Conservation (phyloP, 1,140 invertebrate species). For the Lysiphlebus fabarum region DNA sequence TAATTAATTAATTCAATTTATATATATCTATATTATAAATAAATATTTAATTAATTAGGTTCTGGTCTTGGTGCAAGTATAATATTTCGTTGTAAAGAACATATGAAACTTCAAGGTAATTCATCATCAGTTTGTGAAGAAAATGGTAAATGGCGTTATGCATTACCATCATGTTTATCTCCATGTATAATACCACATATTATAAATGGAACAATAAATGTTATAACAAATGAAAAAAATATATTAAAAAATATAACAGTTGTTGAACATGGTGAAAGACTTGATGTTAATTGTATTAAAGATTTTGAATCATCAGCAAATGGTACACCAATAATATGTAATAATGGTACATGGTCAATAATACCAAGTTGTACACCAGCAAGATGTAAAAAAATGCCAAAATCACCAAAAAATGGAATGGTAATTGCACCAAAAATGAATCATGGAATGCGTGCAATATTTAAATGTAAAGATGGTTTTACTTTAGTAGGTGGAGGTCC, state of each 20-base stretch:
- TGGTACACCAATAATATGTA: slow-evolving; percentile 74
- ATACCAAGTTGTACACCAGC: slow-evolving; percentile 88
- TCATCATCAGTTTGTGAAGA: slow-evolving; percentile 87
- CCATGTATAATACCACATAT: slow-evolving; percentile 89
- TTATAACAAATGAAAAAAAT: slow-evolving; percentile 45
- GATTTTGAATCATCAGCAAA: slow-evolving; percentile 83
- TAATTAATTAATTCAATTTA: too few species aligned
- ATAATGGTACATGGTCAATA: slow-evolving; percentile 94
- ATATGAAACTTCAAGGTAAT: slow-evolving; percentile 87
- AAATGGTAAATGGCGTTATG: slow-evolving; percentile 90
- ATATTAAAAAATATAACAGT: slow-evolving; percentile 58
- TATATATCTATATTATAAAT: too few species aligned
- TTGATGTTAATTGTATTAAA: slow-evolving; percentile 80
- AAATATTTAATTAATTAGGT: slow-evolving; percentile 54
- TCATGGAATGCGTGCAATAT: slow-evolving; percentile 89
- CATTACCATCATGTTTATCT: slow-evolving; percentile 84
- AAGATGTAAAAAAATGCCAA: slow-evolving; percentile 85
- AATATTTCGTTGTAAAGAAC: slow-evolving; percentile 90
- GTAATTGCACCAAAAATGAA: slow-evolving; percentile 94
- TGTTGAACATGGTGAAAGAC: slow-evolving; percentile 80
- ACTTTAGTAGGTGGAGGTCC: slow-evolving; percentile 66
- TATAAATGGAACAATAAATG: slow-evolving; percentile 63
- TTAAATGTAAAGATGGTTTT: slow-evolving; percentile 89
- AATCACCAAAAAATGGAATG: slow-evolving; percentile 84
- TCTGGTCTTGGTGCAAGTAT: slow-evolving; percentile 87